Evolutionary conservation across 1,140 invertebrate genomes (phyloP), one percentile per base, ranked within the genome.

Genomic region (Vanessa tameamea): DNA sequence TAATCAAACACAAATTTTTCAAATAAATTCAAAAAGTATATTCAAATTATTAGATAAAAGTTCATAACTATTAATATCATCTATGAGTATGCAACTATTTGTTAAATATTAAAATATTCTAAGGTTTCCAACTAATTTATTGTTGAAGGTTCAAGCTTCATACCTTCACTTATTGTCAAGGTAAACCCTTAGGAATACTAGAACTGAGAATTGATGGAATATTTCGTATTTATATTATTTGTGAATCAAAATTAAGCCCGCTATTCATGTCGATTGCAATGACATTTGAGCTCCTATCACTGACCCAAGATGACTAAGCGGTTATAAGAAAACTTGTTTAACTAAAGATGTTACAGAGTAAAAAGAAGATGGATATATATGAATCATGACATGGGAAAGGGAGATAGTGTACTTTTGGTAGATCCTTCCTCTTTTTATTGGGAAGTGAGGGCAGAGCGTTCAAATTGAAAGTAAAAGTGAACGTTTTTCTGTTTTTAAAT

Each of bases 391-490:
- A 23, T 16, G 77, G 66, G 76, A 15, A 74, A 87, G 69, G 67
- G 73, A 82, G 82, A 87, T 64, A 63, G 68, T 59, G 16, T 68
- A 57, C 65, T 26, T 53, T 59, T 50, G 55, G 61, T 70, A 65
- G 64, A 79, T 83, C 71, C 81, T 80, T 86, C 75, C 82, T 80
- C 78, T 81, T 79, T 53, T 55, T 79, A 83, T 77, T 81, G 79
- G 82, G 85, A 87, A 85, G 82, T 82, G 79, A 85, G 80, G 79
- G 80, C 84, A 73, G 69, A 80, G 82, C 78, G 77, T 68, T 82
- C 76, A 76, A 73, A 81, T 83, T 77, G 85, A 88, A 87, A 90
- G 88, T 87, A 90, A 90, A 88, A 88, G 88, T 88, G 78, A 86
- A 83, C 82, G 82, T 78, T 82, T 80, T 81, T 69, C 55, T 77